Evolutionary conservation across 2,888 invertebrate genomes (phyloP).

Genomic region (Parelbella ahira): DNA sequence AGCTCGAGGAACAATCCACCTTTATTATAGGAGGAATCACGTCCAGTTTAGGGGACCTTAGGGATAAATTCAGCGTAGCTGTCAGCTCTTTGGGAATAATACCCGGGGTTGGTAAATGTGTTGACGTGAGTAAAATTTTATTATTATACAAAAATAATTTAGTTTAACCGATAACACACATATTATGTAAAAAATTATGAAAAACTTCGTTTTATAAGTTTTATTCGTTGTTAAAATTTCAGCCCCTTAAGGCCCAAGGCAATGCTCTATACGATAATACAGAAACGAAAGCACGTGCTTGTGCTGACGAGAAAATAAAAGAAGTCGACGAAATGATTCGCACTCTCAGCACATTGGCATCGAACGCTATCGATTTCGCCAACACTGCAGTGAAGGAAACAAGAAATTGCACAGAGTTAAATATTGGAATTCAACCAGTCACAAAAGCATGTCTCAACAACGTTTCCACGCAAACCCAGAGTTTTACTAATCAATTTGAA

Average conservation of each 20-base stretch:
- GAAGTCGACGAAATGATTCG: constrained; percentile 8
- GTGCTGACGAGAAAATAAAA: constrained; percentile 1
- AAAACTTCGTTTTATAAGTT: not conserved
- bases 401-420: constrained; percentile 17
- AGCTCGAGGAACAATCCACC: not conserved
- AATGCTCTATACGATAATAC: constrained; percentile 9
- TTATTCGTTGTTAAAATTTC: constrained; percentile 4
- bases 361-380: constrained; percentile 3
- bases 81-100: not conserved
- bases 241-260: constrained; percentile 9
- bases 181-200: too few relatives aligned
- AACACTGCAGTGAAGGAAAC: constrained; percentile 4
- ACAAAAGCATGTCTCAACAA: constrained; percentile 9
- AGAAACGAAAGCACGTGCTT: constrained; percentile 2
- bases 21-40: not conserved
- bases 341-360: constrained; percentile 2
- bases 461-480: not conserved
- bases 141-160: too few relatives aligned
- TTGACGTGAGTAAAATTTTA: constrained; percentile 1
- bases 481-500: constrained; percentile 1
- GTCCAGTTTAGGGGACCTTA: not conserved
- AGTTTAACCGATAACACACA: too few relatives aligned
- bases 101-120: constrained; percentile 6
- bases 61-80: not conserved
- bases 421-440: constrained; percentile 6